A percentile compares a stretch with the other conserved stretches of the same genome.
phyloP scores from a whole-genome alignment of 2,797 vertebrate genomes.

The Rhinatrema bivittatum region DNA sequence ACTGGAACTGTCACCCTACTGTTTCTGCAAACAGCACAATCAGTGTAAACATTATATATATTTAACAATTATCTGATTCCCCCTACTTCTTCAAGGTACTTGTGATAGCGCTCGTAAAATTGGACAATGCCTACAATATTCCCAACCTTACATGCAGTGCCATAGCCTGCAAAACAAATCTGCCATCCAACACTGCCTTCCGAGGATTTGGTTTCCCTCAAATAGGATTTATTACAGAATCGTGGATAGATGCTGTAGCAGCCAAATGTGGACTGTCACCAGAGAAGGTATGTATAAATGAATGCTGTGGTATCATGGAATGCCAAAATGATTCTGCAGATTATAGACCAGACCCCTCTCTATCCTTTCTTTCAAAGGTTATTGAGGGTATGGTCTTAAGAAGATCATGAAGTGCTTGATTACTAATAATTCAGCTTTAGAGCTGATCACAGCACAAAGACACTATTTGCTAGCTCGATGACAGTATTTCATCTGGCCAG shows the following conservation, averaged over 20 bases:
- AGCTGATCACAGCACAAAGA: neutral
- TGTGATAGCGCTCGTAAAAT: slow-evolving; percentile 43
- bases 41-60: too few species aligned
- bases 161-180: slow-evolving; percentile 48
- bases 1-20: neutral
- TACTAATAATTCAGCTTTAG: neutral
- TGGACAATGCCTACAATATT: slow-evolving; percentile 58
- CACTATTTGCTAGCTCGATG: too few species aligned
- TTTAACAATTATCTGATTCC: too few species aligned
- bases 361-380: too few species aligned
- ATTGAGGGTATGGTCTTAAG: slow-evolving; percentile 1
- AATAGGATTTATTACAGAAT: slow-evolving; percentile 46
- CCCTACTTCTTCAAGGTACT: slow-evolving; percentile 29
- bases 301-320: neutral
- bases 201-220: slow-evolving; percentile 64
- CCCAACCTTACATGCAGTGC: slow-evolving; percentile 42
- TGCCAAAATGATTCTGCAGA: neutral
- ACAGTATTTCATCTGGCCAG: too few species aligned
- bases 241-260: slow-evolving; percentile 52
- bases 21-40: too few species aligned
- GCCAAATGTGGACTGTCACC: slow-evolving; percentile 45
- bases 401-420: neutral
- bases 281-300: slow-evolving; percentile 41
- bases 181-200: slow-evolving; percentile 56
- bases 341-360: neutral